Evolutionary conservation across 1,140 invertebrate species (phyloP).

Genomic region (Phthorimaea operculella): DNA sequence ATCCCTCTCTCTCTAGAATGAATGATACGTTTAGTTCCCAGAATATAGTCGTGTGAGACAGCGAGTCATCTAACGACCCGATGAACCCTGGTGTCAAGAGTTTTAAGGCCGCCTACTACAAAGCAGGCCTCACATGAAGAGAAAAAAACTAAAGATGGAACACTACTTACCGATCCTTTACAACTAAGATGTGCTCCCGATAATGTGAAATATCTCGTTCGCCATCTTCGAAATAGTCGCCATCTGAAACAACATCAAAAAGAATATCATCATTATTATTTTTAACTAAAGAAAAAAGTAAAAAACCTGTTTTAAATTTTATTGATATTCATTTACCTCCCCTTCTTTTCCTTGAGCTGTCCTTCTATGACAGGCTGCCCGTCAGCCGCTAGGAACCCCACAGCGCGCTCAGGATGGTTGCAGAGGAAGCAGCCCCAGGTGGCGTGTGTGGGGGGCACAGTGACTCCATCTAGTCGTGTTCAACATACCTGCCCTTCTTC

Average conservation of each 20-base stretch:
- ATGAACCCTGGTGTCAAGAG: no score
- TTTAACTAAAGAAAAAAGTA: no score
- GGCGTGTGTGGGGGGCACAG: slow-evolving; percentile 11
- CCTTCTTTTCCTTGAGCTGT: slow-evolving; percentile 95
- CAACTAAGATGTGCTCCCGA: slow-evolving; percentile 91
- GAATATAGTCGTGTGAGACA: no score
- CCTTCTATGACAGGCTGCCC: slow-evolving; percentile 86
- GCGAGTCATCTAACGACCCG: no score
- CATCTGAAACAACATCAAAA: slow-evolving; percentile 68
- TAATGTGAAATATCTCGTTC: slow-evolving; percentile 92
- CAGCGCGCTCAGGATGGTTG: slow-evolving; percentile 89
- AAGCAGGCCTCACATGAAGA: no score
- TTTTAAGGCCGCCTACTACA: not conserved
- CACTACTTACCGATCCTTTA: slow-evolving; percentile 80
- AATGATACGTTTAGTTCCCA: no score
- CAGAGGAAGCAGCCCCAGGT: slow-evolving; percentile 90
- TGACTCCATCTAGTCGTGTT: slow-evolving; percentile 56
- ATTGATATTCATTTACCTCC: slow-evolving; percentile 45
- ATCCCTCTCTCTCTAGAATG: no score
- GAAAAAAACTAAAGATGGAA: no score
- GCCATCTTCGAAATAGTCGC: slow-evolving; percentile 90
- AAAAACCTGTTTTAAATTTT: no score
- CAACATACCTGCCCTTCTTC: slow-evolving; percentile 92
- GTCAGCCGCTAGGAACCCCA: slow-evolving; percentile 80
- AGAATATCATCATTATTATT: no score